phyloP scores from a whole-genome alignment of 2,888 invertebrate species.

The Muschampia plurimacula region DNA sequence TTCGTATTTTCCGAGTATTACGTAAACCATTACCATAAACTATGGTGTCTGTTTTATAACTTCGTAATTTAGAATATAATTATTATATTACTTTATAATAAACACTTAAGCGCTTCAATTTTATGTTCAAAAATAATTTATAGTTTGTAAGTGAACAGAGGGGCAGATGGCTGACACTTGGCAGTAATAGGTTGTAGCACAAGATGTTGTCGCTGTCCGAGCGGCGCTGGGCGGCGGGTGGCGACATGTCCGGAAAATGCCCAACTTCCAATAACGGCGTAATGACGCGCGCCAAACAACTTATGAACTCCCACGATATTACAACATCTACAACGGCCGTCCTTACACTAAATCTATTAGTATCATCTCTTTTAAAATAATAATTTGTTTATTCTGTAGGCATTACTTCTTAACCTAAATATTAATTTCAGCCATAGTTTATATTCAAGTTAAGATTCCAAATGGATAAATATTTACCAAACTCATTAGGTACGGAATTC shows the following conservation, averaged over 20 bases:
- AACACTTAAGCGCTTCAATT: constrained; percentile 25
- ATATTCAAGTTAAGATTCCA: constrained; percentile 5
- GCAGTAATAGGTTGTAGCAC: constrained; percentile 78
- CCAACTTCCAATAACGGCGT: constrained; percentile 80
- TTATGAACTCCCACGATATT: constrained; percentile 63
- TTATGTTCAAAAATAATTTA: constrained; percentile 18
- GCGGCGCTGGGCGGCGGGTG: constrained; percentile 41
- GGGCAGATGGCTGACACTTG: constrained; percentile 62
- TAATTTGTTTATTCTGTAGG: not conserved
- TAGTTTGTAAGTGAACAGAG: constrained; percentile 27
- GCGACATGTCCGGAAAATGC: constrained; percentile 65
- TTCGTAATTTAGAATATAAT: too few species aligned
- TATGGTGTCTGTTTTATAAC: too few species aligned
- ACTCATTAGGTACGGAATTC: constrained; percentile 15
- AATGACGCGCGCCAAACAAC: constrained; percentile 73
- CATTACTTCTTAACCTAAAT: not conserved
- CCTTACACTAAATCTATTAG: constrained; percentile 27
- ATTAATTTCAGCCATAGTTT: not conserved
- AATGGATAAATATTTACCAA: not conserved
- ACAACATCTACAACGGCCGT: constrained; percentile 50
- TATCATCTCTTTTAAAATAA: not conserved
- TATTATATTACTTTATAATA: too few species aligned
- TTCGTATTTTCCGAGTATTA: too few species aligned
- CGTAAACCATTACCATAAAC: too few species aligned
- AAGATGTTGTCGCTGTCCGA: constrained; percentile 75